Base-by-base conservation (phyloP, 2,888 invertebrate species). In the Steinernema carpocapsae region DNA sequence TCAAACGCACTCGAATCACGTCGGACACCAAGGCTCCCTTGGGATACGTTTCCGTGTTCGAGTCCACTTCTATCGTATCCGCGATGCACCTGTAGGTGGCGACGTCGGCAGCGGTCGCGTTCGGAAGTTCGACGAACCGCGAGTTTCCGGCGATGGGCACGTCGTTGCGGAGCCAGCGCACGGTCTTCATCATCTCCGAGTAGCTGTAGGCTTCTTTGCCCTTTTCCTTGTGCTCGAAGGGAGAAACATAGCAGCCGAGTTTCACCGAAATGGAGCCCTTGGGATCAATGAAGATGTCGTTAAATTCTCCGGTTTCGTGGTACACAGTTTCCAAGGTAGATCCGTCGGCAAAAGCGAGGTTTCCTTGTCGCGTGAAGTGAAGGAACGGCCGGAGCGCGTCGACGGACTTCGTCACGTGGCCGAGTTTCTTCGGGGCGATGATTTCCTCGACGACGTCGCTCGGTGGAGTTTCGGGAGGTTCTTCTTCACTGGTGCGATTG, bases 371-470 rank as follows among this genome's bases (percentile, higher is more conserved):
- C 17, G 64, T 64, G 32, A 64, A 64, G 19, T 64, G 59, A 1
- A 29, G 73, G 59, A 56, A 37, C 14, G 48, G 48, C 48, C 37
- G 6, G 51, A 72, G 72, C 1, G 48, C 72, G 51, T 46, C 73
- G 59, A 29, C 22, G 59, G 56, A 56, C 24, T 7, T 10, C 45
- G 71, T 29, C n/a, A 29, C 37, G 37, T 71, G 17, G 22, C 42
- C 46, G 22, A 6, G 1, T 17, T 71, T 24, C 45, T 71, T 45
- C 10, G 22, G 22, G 37, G 17, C 43, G 37, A 37, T 3, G 10
- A 10, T 10, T 37, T 45, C 45, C 46, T 46, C 71, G 17, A 22
- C 71, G 29, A 6, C 71, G 7, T 70, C 26, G 29, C 29, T 14
- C 29, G 64, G 4, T 19, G 48, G 48, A 14, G 48, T 48, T 17